Conservation (phyloP, 1,140 invertebrate species). For the Leptopilina boulardi region DNA sequence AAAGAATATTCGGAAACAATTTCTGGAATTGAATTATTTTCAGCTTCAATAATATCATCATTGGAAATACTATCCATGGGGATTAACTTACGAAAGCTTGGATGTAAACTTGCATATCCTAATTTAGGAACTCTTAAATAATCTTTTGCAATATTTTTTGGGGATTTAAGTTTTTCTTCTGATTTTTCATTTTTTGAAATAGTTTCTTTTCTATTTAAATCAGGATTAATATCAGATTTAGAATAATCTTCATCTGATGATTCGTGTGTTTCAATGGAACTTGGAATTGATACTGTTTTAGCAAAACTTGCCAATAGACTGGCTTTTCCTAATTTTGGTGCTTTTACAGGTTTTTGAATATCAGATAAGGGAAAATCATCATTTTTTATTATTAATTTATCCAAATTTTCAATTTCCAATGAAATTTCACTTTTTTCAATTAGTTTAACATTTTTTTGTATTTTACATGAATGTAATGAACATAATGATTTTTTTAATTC, state of each 20-base stretch:
- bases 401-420: background rate
- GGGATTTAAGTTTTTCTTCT: background rate
- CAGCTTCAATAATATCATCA: background rate
- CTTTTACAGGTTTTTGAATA: conserved; percentile 41
- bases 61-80: background rate
- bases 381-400: background rate
- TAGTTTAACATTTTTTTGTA: background rate
- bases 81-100: conserved; percentile 45
- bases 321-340: conserved; percentile 47
- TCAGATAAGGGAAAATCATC: background rate
- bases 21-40: background rate
- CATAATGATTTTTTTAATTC: background rate
- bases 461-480: background rate
- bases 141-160: conserved; percentile 15
- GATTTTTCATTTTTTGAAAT: background rate
- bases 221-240: conserved; percentile 35
- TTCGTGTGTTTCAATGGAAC: conserved; percentile 32
- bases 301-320: conserved; percentile 54
- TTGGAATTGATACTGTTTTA: conserved; percentile 53
- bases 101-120: conserved; percentile 38
- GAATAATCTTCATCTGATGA: conserved; percentile 41
- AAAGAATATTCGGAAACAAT: background rate
- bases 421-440: background rate
- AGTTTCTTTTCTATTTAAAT: background rate
- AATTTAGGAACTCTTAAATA: conserved; percentile 43